Evolutionary conservation across 2,113 vertebrate species (phyloP).

Genomic region (Marmota monax): DNA sequence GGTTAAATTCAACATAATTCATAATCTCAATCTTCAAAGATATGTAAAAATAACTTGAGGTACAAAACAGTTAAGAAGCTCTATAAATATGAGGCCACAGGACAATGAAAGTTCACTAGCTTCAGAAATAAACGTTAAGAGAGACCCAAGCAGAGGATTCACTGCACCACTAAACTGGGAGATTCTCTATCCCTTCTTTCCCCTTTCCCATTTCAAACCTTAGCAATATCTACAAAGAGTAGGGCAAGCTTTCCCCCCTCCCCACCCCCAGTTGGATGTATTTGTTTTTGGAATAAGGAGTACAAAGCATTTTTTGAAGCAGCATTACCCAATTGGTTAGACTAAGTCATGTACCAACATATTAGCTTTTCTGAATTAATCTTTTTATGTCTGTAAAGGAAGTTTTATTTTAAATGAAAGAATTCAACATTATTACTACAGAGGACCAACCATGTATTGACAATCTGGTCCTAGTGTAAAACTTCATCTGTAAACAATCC

Average conservation of each 20-base stretch:
- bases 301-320: constrained; percentile 80
- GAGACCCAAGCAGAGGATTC: constrained; percentile 83
- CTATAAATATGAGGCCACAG: constrained; percentile 84
- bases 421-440: constrained; percentile 87
- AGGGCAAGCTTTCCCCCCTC: constrained; percentile 79
- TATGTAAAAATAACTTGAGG: constrained; percentile 74
- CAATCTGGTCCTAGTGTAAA: constrained; percentile 88
- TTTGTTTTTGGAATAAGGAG: constrained; percentile 83
- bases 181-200: constrained; percentile 84
- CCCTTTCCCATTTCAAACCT: constrained; percentile 83
- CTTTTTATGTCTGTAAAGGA: constrained; percentile 72
- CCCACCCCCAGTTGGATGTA: constrained; percentile 82
- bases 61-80: constrained; percentile 86
- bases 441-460: constrained; percentile 86
- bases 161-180: constrained; percentile 84
- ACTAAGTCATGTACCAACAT: constrained; percentile 82
- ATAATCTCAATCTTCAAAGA: constrained; percentile 42
- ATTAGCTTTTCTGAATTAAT: constrained; percentile 75
- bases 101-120: constrained; percentile 82
- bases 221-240: constrained; percentile 82
- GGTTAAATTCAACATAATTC: constrained; percentile 57
- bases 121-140: constrained; percentile 79
- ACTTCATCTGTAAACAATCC: constrained; percentile 91
- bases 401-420: constrained; percentile 82
- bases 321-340: constrained; percentile 85